Evolutionary conservation across 2,113 vertebrate species (phyloP), one percentile per base, ranked within the genome.

Genomic region (Saccopteryx leptura): DNA sequence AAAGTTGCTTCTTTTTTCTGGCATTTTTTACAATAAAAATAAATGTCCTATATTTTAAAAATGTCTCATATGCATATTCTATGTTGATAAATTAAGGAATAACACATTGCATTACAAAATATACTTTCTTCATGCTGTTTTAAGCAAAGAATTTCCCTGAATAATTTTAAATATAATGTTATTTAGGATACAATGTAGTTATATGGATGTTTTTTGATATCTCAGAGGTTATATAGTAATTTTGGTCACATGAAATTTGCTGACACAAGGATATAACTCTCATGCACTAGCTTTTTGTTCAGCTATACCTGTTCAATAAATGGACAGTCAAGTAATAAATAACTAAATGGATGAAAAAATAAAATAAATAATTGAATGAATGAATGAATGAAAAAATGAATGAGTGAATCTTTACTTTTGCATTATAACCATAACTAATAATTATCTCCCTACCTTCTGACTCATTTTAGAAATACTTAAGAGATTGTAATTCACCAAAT

Each of bases 91-190:
- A 66, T 80, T 65, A 39, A 89, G 65, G 82, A 65, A 0, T 58
- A 93, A 13, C 11, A 74, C 28, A 60, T 96, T 63, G 69, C 23
- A 82, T 82, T 76, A 81, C 69, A 76, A 90, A 75, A 48, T 82
- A 56, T 14, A 4, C 8, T 91, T 90, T 72, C 87, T 39, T 91
- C 68, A 65, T 21, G 31, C 39, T 52, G 66, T 14, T 80, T 80
- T 80, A 58, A 95, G 46, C 61, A 83, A 39, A 56, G 19, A 26
- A 2, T 54, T 71, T 33, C n/a, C 50, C 4, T 86, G 50, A 80
- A 48, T 46, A 74, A 61, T 81, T 75, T 81, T 31, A 87, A 68
- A 87, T 61, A 60, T n/a, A 39, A 60, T 69, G 6, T n/a, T 87
- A 74, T 65, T 46, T 88, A 71, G 28, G 69, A 58, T 56, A 24